phyloP scores from a whole-genome alignment of 2,797 vertebrate genomes.

The Hylomyscus alleni region DNA sequence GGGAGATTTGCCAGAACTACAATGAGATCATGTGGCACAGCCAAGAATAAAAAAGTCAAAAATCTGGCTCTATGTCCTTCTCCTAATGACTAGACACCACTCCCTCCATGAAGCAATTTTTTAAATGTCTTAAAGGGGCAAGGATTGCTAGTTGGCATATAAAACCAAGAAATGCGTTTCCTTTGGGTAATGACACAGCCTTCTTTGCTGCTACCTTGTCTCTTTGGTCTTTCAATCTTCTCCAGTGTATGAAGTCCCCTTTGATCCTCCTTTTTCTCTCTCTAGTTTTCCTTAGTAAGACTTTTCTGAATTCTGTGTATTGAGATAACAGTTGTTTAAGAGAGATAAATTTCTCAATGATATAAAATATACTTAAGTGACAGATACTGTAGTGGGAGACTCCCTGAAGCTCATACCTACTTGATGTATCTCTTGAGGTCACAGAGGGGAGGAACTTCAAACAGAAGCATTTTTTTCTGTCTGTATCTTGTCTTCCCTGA shows the following conservation, averaged over 20 bases:
- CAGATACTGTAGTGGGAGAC: background rate
- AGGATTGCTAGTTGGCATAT: background rate
- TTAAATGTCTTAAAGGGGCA: constrained; percentile 60
- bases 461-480: constrained; percentile 24
- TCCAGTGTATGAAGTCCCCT: background rate
- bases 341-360: background rate
- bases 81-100: constrained; percentile 64
- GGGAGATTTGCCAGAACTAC: constrained; percentile 58
- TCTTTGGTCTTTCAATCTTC: background rate
- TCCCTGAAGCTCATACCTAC: background rate
- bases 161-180: background rate
- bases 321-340: constrained; percentile 25
- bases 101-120: constrained; percentile 55
- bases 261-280: background rate
- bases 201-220: background rate
- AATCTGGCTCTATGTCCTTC: constrained; percentile 63
- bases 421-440: background rate
- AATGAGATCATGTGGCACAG: constrained; percentile 66
- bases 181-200: background rate
- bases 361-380: background rate
- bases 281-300: background rate
- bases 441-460: background rate
- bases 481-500: background rate
- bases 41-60: constrained; percentile 77
- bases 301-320: constrained; percentile 42